Base-by-base conservation (phyloP, 2,113 vertebrate species). In the Pavo muticus region DNA sequence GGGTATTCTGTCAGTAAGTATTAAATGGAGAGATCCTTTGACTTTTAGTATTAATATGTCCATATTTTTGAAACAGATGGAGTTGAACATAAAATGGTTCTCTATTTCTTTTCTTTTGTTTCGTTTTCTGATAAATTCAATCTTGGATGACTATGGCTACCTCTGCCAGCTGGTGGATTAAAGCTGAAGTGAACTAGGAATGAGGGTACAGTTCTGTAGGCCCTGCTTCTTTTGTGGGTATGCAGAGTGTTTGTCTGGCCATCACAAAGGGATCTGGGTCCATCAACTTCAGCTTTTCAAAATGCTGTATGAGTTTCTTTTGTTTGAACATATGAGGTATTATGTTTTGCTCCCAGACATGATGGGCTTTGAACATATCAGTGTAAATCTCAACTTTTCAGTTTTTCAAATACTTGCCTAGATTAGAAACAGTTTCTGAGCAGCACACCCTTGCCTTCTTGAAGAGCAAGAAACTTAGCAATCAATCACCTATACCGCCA, bases 161-260 rank as follows among this genome's bases (percentile, higher is more conserved):
- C 92, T 98, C 71, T 98, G 98, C 73, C 97, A 98, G 91, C 97
- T 96, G 4, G 97, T 97, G 39, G 97, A 97, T 91, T 97, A 97
- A 95, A 98, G 95, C 52, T 13, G 0, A 88, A 98, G 94, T 25
- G 92, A 97, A 47, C 94, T 97, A 79, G 94, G 97, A 81, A 93
- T 96, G 77, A 97, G 97, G 97, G 98, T 97, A 94, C 84, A 70
- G 54, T 57, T 76, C 57, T 44, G 27, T 27, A 63, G 19, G 23
- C 24, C n/a, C 52, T 72, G 37, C 8, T 69, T 20, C n/a, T 65
- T 27, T 42, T 0, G 0, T 32, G 39, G 25, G 18, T 57, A 5
- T 42, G 65, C 48, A 79, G 45, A 67, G 76, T 60, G 21, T 54
- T 64, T 67, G 59, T 45, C 59, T 69, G 44, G 6, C 30, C 9